Conservation (phyloP, 2,797 vertebrate genomes). For the Onychomys torridus region DNA sequence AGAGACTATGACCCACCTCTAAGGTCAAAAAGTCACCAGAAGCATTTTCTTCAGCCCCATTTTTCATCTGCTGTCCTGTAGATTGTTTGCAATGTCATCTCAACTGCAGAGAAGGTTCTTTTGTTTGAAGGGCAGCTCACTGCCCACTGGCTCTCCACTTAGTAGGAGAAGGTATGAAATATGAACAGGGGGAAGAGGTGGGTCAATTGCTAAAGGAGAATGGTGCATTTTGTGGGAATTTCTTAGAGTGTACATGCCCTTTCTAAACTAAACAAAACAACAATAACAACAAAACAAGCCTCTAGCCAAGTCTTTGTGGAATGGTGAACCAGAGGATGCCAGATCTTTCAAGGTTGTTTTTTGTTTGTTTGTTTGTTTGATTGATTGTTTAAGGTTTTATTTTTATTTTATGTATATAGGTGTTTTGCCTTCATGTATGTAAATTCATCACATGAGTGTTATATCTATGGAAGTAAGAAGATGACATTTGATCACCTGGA, state of each 20-base stretch:
- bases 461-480: neutral
- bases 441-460: neutral
- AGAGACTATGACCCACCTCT: neutral
- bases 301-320: neutral
- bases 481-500: neutral
- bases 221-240: neutral
- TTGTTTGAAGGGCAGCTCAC: neutral
- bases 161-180: too few species aligned
- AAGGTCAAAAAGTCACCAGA: neutral
- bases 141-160: neutral
- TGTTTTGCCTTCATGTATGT: neutral
- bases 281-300: neutral
- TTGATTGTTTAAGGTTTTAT: neutral
- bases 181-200: neutral
- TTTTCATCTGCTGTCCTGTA: neutral
- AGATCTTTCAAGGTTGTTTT: neutral
- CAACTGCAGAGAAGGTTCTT: neutral
- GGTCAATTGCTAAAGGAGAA: neutral
- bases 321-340: neutral
- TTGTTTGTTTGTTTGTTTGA: neutral
- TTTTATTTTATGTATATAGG: neutral
- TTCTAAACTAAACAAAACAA: neutral
- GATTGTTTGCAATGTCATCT: neutral
- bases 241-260: neutral
- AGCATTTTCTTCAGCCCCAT: neutral